Evolutionary conservation across 37 sponge, comb jelly and placozoan genomes (phyloP).

Genomic region (Ephydatia muelleri): DNA sequence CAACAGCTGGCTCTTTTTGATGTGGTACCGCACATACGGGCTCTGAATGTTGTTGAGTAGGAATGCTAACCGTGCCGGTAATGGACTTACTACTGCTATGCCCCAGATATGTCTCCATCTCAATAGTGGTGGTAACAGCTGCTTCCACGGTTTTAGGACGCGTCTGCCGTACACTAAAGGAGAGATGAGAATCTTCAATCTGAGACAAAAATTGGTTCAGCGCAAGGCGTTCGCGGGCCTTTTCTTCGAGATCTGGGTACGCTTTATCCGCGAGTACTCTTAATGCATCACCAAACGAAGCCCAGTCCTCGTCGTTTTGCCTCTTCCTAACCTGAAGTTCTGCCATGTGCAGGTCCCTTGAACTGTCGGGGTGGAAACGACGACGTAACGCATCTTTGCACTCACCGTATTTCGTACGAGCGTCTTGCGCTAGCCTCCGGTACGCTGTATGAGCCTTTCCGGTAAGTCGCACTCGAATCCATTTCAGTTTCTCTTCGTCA

Average conservation of each 20-base stretch:
- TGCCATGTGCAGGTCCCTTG: not conserved
- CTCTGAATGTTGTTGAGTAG: no score
- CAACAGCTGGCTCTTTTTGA: no score
- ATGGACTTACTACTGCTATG: no score
- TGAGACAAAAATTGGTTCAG: not conserved
- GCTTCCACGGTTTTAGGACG: not conserved
- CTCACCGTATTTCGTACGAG: no score
- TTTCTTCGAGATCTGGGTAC: slow-evolving; percentile 10
- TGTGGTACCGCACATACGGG: no score
- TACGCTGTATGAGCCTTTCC: not conserved
- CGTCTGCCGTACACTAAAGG: slow-evolving; percentile 2
- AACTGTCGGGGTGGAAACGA: not conserved
- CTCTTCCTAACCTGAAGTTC: not conserved
- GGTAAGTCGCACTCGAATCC: slow-evolving; percentile 6
- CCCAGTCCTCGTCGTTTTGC: not conserved
- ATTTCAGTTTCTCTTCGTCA: slow-evolving; percentile 6
- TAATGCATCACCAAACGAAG: not conserved
- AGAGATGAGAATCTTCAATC: not conserved
- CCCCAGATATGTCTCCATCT: slow-evolving; percentile 11
- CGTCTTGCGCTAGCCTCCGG: no score
- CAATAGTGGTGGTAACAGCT: slow-evolving; percentile 9
- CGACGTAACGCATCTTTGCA: not conserved
- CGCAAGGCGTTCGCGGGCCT: slow-evolving; percentile 5
- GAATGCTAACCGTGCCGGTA: not conserved
- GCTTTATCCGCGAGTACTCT: slow-evolving; percentile 5